phyloP scores from a whole-genome alignment of 2,888 invertebrate species.

The Agrilus biguttatus region DNA sequence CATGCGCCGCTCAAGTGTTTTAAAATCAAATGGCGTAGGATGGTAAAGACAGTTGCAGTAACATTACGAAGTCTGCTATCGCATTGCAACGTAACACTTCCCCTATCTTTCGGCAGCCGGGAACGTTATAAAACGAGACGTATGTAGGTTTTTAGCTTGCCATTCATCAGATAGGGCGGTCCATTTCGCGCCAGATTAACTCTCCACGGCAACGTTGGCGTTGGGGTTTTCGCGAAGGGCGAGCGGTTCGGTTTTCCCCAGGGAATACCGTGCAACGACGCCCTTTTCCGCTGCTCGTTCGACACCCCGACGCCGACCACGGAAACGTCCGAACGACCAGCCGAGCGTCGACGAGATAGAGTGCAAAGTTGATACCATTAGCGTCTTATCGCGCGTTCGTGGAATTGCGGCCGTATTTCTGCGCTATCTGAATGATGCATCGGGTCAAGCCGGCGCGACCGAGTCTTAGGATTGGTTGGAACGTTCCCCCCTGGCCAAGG shows the following conservation, averaged over 20 bases:
- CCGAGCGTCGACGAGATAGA: slow-evolving; percentile 27
- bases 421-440: slow-evolving; percentile 25
- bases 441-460: slow-evolving; percentile 13
- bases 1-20: no score
- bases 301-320: slow-evolving; percentile 14
- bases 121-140: no score
- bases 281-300: background rate
- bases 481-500: slow-evolving; percentile 8
- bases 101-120: no score
- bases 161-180: no score
- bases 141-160: no score
- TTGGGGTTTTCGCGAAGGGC: background rate
- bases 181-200: background rate
- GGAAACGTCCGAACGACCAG: slow-evolving; percentile 2
- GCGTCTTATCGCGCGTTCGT: slow-evolving; percentile 36
- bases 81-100: no score
- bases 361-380: slow-evolving; percentile 45
- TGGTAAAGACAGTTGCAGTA: no score
- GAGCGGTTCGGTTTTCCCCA: no score
- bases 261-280: no score
- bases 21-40: no score
- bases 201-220: slow-evolving; percentile 4
- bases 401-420: slow-evolving; percentile 38
- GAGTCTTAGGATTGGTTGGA: no score
- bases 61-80: no score